phyloP scores from a whole-genome alignment of 2,113 vertebrate genomes.

The Onychostruthus taczanowskii region DNA sequence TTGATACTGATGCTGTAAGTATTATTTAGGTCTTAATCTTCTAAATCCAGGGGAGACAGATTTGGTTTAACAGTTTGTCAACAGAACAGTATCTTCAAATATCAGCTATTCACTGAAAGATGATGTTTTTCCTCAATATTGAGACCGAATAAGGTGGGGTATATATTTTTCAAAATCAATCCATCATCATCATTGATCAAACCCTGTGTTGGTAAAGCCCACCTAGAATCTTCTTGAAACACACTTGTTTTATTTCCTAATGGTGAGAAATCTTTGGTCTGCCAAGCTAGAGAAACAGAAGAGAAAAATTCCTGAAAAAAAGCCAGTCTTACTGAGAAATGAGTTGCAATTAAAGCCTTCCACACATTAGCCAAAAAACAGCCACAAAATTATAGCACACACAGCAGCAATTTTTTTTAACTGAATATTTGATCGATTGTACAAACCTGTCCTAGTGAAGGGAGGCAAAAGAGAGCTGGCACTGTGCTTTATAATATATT shows the following conservation, averaged over 20 bases:
- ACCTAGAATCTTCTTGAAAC: not conserved
- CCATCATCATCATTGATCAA: not conserved
- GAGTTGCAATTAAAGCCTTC: not conserved
- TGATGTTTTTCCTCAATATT: not conserved
- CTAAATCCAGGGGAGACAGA: not conserved
- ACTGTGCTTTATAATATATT: not conserved
- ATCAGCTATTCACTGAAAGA: not conserved
- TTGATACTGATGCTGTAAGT: not conserved
- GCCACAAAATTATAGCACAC: not conserved
- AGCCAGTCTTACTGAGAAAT: not conserved
- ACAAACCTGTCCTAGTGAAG: not conserved
- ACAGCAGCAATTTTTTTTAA: not conserved
- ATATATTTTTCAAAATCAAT: not conserved
- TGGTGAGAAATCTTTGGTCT: not conserved
- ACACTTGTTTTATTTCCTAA: not conserved
- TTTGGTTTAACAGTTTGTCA: not conserved
- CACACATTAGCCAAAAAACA: not conserved
- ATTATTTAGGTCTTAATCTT: not conserved
- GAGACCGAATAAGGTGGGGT: not conserved
- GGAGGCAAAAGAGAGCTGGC: not conserved
- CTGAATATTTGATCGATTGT: not conserved
- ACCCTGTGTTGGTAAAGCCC: not conserved
- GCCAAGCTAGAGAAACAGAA: not conserved
- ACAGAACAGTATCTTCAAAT: not conserved
- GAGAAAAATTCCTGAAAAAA: not conserved